Evolutionary conservation across 2,888 invertebrate species (phyloP), one percentile per base, ranked within the genome.

Genomic region (Hirudinaria manillensis): DNA sequence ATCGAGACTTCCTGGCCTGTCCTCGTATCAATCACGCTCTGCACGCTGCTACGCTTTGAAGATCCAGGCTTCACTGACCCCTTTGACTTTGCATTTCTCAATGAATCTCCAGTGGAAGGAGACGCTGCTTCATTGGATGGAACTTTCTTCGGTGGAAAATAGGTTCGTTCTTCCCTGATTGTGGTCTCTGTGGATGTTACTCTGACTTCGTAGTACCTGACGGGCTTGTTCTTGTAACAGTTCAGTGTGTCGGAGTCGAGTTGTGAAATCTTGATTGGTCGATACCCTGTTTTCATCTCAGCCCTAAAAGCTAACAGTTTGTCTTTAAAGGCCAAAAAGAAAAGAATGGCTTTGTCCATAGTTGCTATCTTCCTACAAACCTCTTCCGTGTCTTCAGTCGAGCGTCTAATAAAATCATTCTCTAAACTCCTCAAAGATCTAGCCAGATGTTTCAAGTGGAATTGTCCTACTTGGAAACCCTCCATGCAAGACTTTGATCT

Each of bases 281-380:
- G 3, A 21, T 32, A 68, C 13, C 36, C n/a, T 29, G n/a, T 68
- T 6, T 32, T 34, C 68, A 68, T 24, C 36, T 68, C 34, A 34
- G n/a, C n/a, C 32, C 36, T 68, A 32, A 29, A 68, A 10, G 68
- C n/a, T 34, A 29, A 7, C 68, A 68, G 13, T 16, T 68, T 68
- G 68, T 68, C 68, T 36, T 16, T n/a, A 24, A 68, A 10, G 21
- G 68, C 68, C 7, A 36, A 13, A 19, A 29, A 68, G 36, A 34
- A 68, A 24, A 68, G 32, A 10, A 68, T 32, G 68, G 68, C 29
- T 68, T 34, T 34, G 32, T 68, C 68, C 34, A 68, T 34, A 7
- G n/a, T 32, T 32, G 68, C 68, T 29, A 68, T 36, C 4, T n/a
- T 29, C 32, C 3, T 6, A 7, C 68, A 7, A 7, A 34, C n/a